Base-by-base conservation (phyloP, 2,113 vertebrate species). In the Cichladusa arquata region DNA sequence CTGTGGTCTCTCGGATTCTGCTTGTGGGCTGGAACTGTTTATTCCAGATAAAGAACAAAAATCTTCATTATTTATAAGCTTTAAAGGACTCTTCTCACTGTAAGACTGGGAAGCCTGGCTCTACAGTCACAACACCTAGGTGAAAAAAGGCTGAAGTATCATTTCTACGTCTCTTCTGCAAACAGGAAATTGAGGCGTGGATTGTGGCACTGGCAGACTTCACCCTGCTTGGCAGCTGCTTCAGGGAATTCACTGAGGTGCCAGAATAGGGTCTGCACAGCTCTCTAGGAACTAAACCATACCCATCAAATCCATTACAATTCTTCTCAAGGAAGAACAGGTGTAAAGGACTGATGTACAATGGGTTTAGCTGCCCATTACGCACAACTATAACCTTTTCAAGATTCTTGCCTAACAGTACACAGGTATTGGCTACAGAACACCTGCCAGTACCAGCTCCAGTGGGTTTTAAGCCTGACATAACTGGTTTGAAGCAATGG, bases 201-300 rank as follows among this genome's bases (percentile, higher is more conserved):
- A 25, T 20, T 47, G 33, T 47, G 19, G 64, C 47, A 38, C 8
- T 1, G 1, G 36, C 50, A 80, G 54, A 57, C 19, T 26, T 76
- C 62, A 53, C 4, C 7, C 9, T 19, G 22, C 25, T 9, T 23
- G 29, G 19, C 44, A 74, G 53, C 7, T 47, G 19, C 69, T 42
- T 64, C 84, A 57, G 56, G 58, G 38, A 54, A 73, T 51, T 83
- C 48, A 28, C 42, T 38, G 29, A 62, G 61, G 16, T n/a, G n/a
- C 44, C 31, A 67, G n/a, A 58, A 42, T 0, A 33, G 78, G 45
- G 14, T 0, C 0, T n/a, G 34, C 61, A 72, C 16, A 60, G 57
- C 36, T 80, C 38, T 23, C 17, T 33, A 50, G 18, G 34, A 81
- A 48, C 36, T 26, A 10, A 60, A 67, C 9, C 34, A 23, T 5